Conservation (phyloP, 1,140 invertebrate species). For the Geopemphigus sp. region DNA sequence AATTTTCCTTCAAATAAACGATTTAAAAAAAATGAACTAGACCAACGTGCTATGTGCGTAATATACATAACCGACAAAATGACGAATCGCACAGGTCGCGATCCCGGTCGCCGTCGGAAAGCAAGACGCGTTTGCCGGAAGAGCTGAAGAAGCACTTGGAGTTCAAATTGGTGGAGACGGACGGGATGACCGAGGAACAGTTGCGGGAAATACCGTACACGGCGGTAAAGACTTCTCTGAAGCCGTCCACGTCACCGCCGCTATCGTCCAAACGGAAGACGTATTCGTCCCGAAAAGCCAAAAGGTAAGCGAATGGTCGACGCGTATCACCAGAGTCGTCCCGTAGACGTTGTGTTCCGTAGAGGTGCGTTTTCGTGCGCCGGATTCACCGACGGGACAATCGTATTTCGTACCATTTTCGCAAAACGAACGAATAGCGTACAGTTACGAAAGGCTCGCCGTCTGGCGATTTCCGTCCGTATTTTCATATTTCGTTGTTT, state of each 20-base stretch:
- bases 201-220: conserved; percentile 89
- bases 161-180: conserved; percentile 84
- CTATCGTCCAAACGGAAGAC: conserved; percentile 52
- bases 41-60: neutral
- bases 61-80: neutral
- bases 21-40: too few relatives aligned
- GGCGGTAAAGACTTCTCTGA: conserved; percentile 66
- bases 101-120: conserved; percentile 69
- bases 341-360: too few relatives aligned
- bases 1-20: too few relatives aligned
- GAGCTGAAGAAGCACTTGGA: conserved; percentile 70
- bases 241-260: conserved; percentile 56
- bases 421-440: too few relatives aligned
- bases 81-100: conserved; percentile 58
- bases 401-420: too few relatives aligned
- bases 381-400: too few relatives aligned
- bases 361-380: too few relatives aligned
- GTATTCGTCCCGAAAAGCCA: conserved; percentile 50
- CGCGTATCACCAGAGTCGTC: too few relatives aligned
- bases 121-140: conserved; percentile 65
- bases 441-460: too few relatives aligned
- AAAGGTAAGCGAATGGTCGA: conserved; percentile 51
- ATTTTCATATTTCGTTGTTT: conserved; percentile 3
- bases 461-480: too few relatives aligned
- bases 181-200: conserved; percentile 84